phyloP scores from a whole-genome alignment of 2,797 vertebrate species.

The Nannoperca obscura region DNA sequence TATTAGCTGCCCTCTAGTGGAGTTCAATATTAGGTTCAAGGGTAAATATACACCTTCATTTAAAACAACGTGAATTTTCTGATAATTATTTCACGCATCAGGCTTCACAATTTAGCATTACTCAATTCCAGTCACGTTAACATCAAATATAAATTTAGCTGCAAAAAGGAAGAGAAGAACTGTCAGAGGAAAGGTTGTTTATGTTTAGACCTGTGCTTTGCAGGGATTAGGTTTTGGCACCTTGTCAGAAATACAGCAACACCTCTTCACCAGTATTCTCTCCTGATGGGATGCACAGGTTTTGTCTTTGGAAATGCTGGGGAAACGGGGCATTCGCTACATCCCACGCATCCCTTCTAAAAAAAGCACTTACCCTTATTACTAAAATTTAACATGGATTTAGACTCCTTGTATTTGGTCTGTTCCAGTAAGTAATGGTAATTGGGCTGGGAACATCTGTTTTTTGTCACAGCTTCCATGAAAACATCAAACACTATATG shows the following conservation, averaged over 20 bases:
- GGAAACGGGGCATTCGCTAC: constrained; percentile 31
- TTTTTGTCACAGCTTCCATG: constrained; percentile 40
- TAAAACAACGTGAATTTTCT: neutral
- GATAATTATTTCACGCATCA: neutral
- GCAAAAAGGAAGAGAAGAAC: neutral
- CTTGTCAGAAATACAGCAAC: constrained; percentile 42
- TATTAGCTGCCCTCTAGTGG: neutral
- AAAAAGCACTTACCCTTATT: constrained; percentile 48
- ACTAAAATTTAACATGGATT: constrained; percentile 44
- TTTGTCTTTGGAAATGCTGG: constrained; percentile 37
- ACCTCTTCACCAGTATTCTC: constrained; percentile 26
- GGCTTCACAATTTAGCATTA: neutral
- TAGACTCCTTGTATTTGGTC: constrained; percentile 19
- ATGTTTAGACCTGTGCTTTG: constrained; percentile 37
- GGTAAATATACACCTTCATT: too few relatives aligned
- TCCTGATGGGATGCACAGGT: constrained; percentile 40
- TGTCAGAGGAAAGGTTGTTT: constrained; percentile 15
- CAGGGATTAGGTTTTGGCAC: constrained; percentile 45
- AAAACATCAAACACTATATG: constrained; percentile 43
- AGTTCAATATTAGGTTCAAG: too few relatives aligned
- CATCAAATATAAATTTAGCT: neutral
- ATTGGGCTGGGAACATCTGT: constrained; percentile 33
- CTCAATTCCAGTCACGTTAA: constrained; percentile 10
- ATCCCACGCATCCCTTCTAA: constrained; percentile 48
- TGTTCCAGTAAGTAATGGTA: constrained; percentile 14